These are phyloP conservation scores for Columba janthina DNA, from an alignment of 2,113 vertebrate genomes.

Conservation along the genomic window DNA sequence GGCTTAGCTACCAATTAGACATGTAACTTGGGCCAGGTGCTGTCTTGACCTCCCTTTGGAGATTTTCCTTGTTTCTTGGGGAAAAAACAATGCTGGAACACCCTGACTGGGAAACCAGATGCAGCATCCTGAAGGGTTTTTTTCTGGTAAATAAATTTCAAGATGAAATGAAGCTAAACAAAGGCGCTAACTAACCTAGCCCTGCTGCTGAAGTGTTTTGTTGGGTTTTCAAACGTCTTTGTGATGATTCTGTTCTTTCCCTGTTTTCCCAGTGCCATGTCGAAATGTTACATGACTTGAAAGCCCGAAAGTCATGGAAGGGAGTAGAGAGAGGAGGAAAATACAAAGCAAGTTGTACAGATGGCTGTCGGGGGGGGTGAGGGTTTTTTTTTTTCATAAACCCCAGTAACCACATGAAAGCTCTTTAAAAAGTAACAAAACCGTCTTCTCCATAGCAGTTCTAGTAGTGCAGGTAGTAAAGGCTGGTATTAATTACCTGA, in stretches of 20 bases:
- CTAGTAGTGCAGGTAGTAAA: conserved; percentile 29
- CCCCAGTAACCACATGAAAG: conserved; percentile 49
- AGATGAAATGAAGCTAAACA: neutral
- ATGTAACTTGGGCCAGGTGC: neutral
- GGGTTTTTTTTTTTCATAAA: neutral
- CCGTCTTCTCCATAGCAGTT: neutral
- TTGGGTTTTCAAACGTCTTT: conserved; percentile 18
- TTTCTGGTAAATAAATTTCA: neutral
- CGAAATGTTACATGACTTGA: neutral
- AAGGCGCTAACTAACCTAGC: conserved; percentile 10
- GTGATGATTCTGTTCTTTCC: conserved; percentile 28
- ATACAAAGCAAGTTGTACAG: conserved; percentile 12
- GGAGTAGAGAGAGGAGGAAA: neutral
- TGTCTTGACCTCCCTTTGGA: neutral
- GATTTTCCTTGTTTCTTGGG: neutral
- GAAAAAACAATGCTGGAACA: neutral
- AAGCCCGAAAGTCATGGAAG: conserved; percentile 19
- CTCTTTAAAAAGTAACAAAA: conserved; percentile 31
- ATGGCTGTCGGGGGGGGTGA: neutral
- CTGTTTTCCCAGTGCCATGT: conserved; percentile 29
- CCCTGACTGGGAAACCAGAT: neutral
- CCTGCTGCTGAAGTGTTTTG: neutral
- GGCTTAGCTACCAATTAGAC: neutral
- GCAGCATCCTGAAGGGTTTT: neutral
- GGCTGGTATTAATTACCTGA: conserved; percentile 46